These are phyloP conservation scores for Eupleurogrammus muticus DNA, from an alignment of 2,797 vertebrate genomes.

Conservation along the genomic window DNA sequence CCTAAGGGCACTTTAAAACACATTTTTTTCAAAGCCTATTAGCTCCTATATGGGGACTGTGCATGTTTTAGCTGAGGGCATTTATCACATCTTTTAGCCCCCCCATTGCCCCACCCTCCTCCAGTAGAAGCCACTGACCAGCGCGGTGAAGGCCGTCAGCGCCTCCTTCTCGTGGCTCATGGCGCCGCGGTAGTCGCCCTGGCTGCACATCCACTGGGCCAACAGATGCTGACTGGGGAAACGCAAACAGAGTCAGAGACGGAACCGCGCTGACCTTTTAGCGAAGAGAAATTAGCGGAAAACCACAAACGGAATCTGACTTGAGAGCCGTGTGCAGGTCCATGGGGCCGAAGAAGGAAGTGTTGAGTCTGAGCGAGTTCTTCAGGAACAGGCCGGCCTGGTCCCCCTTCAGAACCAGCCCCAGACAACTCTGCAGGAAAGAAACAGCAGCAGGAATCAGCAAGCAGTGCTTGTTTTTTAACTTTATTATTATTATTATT, in stretches of 20 bases:
- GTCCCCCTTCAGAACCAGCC: constrained; percentile 83
- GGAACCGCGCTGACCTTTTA: not conserved
- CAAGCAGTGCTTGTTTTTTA: no score
- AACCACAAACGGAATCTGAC: constrained; percentile 62
- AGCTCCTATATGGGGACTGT: no score
- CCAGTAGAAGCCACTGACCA: constrained; percentile 73
- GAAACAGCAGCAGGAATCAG: no score
- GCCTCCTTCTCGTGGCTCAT: constrained; percentile 88
- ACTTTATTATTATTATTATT: no score
- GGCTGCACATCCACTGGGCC: constrained; percentile 85
- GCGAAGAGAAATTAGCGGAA: not conserved
- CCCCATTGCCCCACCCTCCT: no score
- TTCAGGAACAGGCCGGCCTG: constrained; percentile 79
- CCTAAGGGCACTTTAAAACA: no score
- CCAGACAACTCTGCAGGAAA: constrained; percentile 82
- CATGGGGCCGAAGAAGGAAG: constrained; percentile 81
- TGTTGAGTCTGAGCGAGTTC: constrained; percentile 84
- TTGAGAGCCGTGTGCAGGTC: constrained; percentile 83
- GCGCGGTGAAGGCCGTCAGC: constrained; percentile 80
- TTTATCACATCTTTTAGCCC: no score
- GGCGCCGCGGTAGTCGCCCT: constrained; percentile 86
- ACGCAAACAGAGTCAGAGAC: not conserved
- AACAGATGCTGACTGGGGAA: constrained; percentile 84
- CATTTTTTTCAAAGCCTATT: no score
- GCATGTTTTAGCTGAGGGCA: no score